Evolutionary conservation across 2,797 vertebrate species (phyloP), one percentile per base, ranked within the genome.

Genomic region (Psittacula echo): DNA sequence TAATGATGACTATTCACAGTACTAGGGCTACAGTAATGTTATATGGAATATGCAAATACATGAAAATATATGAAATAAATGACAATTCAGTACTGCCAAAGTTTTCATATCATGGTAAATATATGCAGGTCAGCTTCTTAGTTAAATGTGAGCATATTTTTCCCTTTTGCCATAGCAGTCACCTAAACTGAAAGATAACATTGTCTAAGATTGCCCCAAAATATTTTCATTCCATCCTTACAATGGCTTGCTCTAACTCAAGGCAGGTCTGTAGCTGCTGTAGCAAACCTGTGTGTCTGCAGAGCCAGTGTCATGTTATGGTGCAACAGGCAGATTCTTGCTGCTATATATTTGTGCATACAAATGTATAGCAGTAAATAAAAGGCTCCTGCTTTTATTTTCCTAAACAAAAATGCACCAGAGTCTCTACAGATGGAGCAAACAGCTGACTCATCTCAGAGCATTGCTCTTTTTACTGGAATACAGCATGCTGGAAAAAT

Each of bases 381-480:
- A 58, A 60, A 60, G 24, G 73, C 72, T 88, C 54, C 60, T 64
- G 62, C 45, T 66, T 87, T 85, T 65, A 81, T 93, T 94, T 93
- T 88, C 78, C 75, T 66, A 83, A 81, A 89, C 0, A 2, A 84
- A 90, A 85, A 84, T n/a, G 44, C 76, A 88, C 53, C 44, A 65
- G 67, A 64, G 48, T 88, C 93, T 70, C 88, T 92, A 70, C 62
- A 89, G 93, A 78, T 30, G 20, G 85, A 97, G 14, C 16, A 91
- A 97, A 95, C 77, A 90, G 78, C 97, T 97, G 96, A 95, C 86
- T 97, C 96, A 97, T 97, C 89, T 95, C 91, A 70, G 65, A 21
- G 66, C 65, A 93, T 76, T 89, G 48, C 80, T 91, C 94, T 76
- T 96, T 93, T 97, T 97, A 97, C 96, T 96, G 97, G 96, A 98